Evolutionary conservation across 2,113 vertebrate genomes (phyloP).

Genomic region (Bettongia penicillata): DNA sequence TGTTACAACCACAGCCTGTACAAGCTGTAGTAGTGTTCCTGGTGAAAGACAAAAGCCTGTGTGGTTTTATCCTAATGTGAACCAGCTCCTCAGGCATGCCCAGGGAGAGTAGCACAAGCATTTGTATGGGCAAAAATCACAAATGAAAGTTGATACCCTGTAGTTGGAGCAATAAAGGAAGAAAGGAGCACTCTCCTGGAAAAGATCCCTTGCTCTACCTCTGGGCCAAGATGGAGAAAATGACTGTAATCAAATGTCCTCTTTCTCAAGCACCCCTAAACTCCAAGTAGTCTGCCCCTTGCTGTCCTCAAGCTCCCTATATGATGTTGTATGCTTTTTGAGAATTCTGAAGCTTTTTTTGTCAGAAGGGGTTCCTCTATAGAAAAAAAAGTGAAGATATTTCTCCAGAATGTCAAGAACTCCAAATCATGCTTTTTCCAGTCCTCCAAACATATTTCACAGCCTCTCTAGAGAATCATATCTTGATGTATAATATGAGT

Average conservation of each 20-base stretch:
- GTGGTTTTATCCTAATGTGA: not conserved
- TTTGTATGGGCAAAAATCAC: not conserved
- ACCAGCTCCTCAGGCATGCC: not conserved
- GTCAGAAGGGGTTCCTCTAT: not conserved
- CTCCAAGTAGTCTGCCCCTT: not conserved
- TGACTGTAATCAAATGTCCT: not conserved
- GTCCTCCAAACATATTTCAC: not conserved
- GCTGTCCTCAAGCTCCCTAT: not conserved
- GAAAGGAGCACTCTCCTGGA: not conserved
- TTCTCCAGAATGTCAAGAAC: not conserved
- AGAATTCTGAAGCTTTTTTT: not conserved
- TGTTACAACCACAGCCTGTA: not conserved
- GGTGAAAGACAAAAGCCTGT: not conserved
- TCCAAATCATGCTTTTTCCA: not conserved
- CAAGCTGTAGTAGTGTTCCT: not conserved
- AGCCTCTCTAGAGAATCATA: not conserved
- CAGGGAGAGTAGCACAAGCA: not conserved
- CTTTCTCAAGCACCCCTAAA: not conserved
- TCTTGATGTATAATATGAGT: not conserved
- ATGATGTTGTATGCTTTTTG: not conserved
- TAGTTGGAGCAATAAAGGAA: not conserved
- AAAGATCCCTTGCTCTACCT: not conserved
- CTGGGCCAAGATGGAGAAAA: not conserved
- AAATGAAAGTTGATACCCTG: not conserved
- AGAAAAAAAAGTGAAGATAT: not conserved